Base-by-base conservation (phyloP, 1,140 invertebrate genomes). In the Zaprionus ornatus region DNA sequence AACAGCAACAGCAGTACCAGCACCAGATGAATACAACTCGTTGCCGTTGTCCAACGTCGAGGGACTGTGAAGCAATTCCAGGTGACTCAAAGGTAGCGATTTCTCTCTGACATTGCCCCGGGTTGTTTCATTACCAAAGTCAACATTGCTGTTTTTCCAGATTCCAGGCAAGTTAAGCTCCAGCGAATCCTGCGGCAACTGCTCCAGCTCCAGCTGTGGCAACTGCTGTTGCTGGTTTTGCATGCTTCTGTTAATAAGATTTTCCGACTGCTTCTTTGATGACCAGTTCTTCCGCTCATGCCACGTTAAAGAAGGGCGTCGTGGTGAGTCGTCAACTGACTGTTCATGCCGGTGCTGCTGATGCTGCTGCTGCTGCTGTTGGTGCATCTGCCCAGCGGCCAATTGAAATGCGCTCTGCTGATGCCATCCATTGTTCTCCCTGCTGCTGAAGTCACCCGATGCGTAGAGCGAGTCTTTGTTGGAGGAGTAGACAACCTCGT, bases 121-220 rank as follows among this genome's bases (percentile, higher is more conserved):
- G 82, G 86, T 86, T 70, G 82, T 90, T 90, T 90, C 86, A 90
- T 90, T 90, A 90, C 76, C 76, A 90, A 80, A 82, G 85, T 90
- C 86, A 85, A 85, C 85, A 90, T 40, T 69, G 61, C 54, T 68
- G 59, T 60, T 68, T 35, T 32, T 32, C 45, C 37, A 54, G 50
- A 40, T 21, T 50, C 37, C 63, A 27, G 69, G 15, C 61, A 72
- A 54, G 69, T 73, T 77, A 70, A 71, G 67, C 54, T 73, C 55
- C 45, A 57, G 52, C 70, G 68, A 63, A 48, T 79, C 75, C 79
- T 85, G 82, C 25, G 66, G 42, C 13, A 23, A 54, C 17, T 74
- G 62, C 66, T 68, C 61, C 35, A 13, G 35, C 13, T 37, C 3
- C 35, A 7, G 4, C 35, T 37, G 59, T 48, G 73, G 40, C 50